phyloP scores from a whole-genome alignment of 2,888 invertebrate genomes.

The Tortrix viridana region DNA sequence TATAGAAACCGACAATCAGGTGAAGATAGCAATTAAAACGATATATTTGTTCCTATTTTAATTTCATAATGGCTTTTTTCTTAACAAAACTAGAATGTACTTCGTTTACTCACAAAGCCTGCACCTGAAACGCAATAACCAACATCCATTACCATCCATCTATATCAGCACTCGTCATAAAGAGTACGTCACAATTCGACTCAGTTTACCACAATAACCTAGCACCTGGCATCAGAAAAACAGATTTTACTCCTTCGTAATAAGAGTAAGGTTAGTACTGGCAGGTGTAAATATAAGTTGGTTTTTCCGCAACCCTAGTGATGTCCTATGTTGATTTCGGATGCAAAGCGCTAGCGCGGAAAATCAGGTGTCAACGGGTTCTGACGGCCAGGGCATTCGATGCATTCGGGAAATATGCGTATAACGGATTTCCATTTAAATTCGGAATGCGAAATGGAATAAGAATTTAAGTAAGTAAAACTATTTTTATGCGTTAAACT shows the following conservation, averaged over 20 bases:
- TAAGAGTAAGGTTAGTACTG: neutral
- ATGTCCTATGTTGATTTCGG: slow-evolving; percentile 58
- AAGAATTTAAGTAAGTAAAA: slow-evolving; percentile 22
- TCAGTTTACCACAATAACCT: slow-evolving; percentile 32
- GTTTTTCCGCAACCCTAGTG: slow-evolving; percentile 45
- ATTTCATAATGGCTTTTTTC: neutral
- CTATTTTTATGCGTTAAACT: slow-evolving; percentile 9
- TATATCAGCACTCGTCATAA: slow-evolving; percentile 49
- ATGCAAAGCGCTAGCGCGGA: slow-evolving; percentile 65
- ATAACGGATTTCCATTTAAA: slow-evolving; percentile 37
- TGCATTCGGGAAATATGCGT: slow-evolving; percentile 36
- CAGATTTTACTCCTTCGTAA: slow-evolving; percentile 34
- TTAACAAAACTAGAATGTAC: neutral
- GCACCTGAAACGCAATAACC: slow-evolving; percentile 6
- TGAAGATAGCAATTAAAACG: no score
- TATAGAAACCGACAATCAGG: no score
- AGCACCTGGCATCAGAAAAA: slow-evolving; percentile 23
- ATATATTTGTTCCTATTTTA: neutral
- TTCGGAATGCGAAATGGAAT: slow-evolving; percentile 25
- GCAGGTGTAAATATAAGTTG: slow-evolving; percentile 38
- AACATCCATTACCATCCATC: slow-evolving; percentile 40
- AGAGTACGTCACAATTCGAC: slow-evolving; percentile 48
- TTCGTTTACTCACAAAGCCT: neutral
- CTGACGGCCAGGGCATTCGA: slow-evolving; percentile 47
- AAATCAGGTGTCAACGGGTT: slow-evolving; percentile 75